A percentile compares a stretch with the other conserved stretches of the same genome.
Conservation (phyloP, 2,888 invertebrate genomes). For the Antitype chi region DNA sequence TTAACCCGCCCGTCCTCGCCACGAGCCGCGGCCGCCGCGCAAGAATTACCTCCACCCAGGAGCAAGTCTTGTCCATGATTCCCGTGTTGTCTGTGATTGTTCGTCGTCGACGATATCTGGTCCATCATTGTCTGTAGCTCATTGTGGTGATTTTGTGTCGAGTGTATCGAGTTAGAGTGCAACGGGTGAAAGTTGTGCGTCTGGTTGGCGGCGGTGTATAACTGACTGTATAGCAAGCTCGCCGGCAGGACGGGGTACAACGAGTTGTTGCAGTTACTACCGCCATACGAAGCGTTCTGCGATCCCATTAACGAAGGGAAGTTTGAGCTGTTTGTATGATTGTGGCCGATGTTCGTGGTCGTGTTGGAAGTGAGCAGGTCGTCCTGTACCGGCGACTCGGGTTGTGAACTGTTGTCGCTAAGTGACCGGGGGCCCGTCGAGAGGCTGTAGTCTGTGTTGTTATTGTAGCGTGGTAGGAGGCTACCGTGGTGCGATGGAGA, state of each 20-base stretch:
- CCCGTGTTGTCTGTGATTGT: constrained; percentile 88
- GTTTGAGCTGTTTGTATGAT: constrained; percentile 91
- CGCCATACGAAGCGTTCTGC: constrained; percentile 91
- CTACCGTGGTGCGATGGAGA: constrained; percentile 90
- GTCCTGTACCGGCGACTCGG: constrained; percentile 95
- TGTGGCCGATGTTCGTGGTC: constrained; percentile 90
- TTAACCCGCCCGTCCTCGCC: constrained; percentile 91
- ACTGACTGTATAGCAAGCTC: constrained; percentile 95
- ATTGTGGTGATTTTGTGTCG: constrained; percentile 92
- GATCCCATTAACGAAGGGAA: constrained; percentile 92
- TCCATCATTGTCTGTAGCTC: constrained; percentile 95
- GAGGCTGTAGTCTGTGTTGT: constrained; percentile 92
- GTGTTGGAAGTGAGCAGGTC: constrained; percentile 93
- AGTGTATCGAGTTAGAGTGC: constrained; percentile 92
- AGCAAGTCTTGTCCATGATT: constrained; percentile 87
- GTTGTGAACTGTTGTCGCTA: constrained; percentile 95
- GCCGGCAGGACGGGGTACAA: constrained; percentile 95
- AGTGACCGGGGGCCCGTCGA: constrained; percentile 93
- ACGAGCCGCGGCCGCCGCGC: constrained; percentile 90
- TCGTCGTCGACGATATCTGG: constrained; percentile 93
- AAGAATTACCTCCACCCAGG: constrained; percentile 90
- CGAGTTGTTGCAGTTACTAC: constrained; percentile 93
- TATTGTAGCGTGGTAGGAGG: constrained; percentile 93
- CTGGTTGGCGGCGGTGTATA: constrained; percentile 95
- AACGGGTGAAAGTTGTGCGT: constrained; percentile 93